A percentile compares a stretch with the other conserved stretches of the same genome.
These are phyloP conservation scores for Bombus impatiens DNA, from an alignment of 1,140 invertebrate species.

Conservation along the genomic window DNA sequence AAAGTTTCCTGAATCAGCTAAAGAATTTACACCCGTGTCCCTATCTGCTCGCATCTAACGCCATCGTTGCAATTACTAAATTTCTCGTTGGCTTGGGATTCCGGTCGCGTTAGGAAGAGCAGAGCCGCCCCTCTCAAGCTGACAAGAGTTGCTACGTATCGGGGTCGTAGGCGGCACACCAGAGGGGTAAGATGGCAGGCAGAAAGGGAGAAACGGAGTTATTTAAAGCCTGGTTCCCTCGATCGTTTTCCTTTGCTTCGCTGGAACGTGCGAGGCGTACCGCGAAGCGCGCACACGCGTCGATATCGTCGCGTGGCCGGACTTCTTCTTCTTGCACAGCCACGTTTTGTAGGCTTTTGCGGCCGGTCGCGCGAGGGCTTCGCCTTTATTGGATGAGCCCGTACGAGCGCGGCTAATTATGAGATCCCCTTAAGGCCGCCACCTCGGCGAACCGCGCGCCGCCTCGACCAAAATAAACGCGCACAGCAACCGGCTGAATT, in stretches of 20 bases:
- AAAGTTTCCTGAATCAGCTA: too few species aligned
- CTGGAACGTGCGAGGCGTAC: slow-evolving; percentile 26
- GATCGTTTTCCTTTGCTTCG: not conserved
- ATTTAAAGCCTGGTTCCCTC: slow-evolving; percentile 51
- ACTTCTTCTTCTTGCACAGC: slow-evolving; percentile 17
- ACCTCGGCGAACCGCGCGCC: slow-evolving; percentile 41
- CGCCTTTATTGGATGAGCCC: slow-evolving; percentile 79
- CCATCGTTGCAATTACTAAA: too few species aligned
- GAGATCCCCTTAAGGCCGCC: slow-evolving; percentile 69
- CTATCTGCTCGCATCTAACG: too few species aligned
- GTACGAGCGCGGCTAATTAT: slow-evolving; percentile 73
- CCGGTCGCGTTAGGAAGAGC: not conserved
- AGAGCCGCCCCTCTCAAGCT: too few species aligned
- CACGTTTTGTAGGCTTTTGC: slow-evolving; percentile 52
- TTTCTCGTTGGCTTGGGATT: not conserved
- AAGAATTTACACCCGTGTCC: too few species aligned
- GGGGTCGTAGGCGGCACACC: slow-evolving; percentile 13
- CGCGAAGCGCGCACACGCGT: not conserved
- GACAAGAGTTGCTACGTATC: slow-evolving; percentile 1
- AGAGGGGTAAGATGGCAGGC: not conserved
- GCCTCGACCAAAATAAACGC: slow-evolving; percentile 41
- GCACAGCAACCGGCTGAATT: slow-evolving; percentile 21
- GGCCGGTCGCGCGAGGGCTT: slow-evolving; percentile 69
- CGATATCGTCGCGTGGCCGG: slow-evolving; percentile 30
- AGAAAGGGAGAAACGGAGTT: slow-evolving; percentile 11